Conservation (phyloP, 2,888 invertebrate species). For the Cephus spinipes region DNA sequence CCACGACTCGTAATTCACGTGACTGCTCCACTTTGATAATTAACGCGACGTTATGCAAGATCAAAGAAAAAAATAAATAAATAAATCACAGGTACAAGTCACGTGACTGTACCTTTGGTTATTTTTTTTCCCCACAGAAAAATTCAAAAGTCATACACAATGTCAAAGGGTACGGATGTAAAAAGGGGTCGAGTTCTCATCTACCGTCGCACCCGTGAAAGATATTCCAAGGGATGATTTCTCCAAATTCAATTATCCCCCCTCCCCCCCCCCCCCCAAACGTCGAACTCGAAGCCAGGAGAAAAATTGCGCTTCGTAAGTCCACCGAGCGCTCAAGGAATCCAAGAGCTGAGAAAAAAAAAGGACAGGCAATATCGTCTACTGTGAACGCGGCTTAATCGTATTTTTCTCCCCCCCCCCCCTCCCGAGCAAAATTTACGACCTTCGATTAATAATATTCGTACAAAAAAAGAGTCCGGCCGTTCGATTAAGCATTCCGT, state of each 20-base stretch:
- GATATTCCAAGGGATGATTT: not conserved
- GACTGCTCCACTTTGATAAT: not conserved
- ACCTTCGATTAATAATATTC: slow-evolving; percentile 33
- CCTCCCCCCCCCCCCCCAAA: not conserved
- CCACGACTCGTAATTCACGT: not conserved
- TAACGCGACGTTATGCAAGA: not conserved
- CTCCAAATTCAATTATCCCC: not conserved
- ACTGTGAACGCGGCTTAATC: slow-evolving; percentile 22
- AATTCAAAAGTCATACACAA: no score
- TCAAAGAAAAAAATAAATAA: no score
- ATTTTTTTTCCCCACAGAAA: no score
- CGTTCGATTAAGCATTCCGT: not conserved
- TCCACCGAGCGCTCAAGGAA: not conserved
- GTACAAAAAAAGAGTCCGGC: not conserved
- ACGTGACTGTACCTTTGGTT: no score
- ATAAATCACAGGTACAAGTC: no score
- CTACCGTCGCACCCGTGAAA: not conserved
- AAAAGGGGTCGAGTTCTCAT: not conserved
- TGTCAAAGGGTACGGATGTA: no score
- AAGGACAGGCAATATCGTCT: not conserved
- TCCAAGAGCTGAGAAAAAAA: not conserved
- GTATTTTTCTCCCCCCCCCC: slow-evolving; percentile 3
- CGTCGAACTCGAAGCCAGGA: not conserved
- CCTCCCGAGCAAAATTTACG: slow-evolving; percentile 30
- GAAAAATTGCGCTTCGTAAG: not conserved